Conservation (phyloP, 2,797 vertebrate genomes). For the Margarornis squamiger region DNA sequence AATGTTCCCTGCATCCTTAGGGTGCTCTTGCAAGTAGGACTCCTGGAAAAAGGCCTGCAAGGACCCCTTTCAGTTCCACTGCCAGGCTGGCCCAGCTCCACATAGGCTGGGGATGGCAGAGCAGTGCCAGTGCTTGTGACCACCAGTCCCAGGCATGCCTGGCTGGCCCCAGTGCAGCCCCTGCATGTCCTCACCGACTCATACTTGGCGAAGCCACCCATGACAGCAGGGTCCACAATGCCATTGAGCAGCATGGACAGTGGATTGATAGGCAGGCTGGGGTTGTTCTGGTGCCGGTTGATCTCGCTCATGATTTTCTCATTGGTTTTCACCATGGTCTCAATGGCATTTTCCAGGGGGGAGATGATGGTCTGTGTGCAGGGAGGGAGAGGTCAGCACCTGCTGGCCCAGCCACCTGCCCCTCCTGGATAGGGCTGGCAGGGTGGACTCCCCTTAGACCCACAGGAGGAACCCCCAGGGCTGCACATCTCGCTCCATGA, state of each 20-base stretch:
- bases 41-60: conserved; percentile 91
- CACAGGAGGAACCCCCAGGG: neutral
- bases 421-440: accelerated
- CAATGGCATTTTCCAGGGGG: conserved; percentile 58
- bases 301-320: conserved; percentile 63
- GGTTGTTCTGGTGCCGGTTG: conserved; percentile 45
- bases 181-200: conserved; percentile 7
- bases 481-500: neutral
- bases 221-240: conserved; percentile 62
- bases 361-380: conserved; percentile 23
- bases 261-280: conserved; percentile 51
- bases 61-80: neutral
- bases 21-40: conserved; percentile 84
- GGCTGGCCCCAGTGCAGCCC: accelerated
- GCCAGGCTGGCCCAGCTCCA: accelerated
- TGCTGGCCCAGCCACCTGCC: neutral
- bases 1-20: conserved; percentile 82
- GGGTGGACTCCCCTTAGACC: neutral
- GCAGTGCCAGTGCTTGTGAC: accelerated
- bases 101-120: accelerated
- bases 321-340: conserved; percentile 63
- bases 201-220: conserved; percentile 59
- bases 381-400: neutral
- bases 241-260: conserved; percentile 63
- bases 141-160: neutral